These are phyloP conservation scores for Phorcus lineatus DNA, from an alignment of 2,888 invertebrate species.

Conservation along the genomic window DNA sequence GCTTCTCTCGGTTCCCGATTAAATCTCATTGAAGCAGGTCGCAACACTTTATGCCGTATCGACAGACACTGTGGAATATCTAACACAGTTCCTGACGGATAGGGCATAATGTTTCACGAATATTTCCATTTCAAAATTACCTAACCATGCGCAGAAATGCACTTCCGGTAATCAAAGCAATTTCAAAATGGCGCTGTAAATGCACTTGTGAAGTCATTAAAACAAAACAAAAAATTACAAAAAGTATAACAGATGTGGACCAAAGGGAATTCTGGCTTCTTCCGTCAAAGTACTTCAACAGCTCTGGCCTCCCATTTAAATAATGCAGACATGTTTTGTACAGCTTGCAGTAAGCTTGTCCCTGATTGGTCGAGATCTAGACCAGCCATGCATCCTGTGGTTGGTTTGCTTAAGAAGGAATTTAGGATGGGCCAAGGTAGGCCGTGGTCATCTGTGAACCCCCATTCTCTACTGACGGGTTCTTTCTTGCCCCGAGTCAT, in stretches of 20 bases:
- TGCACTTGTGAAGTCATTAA: neutral
- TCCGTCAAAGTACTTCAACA: neutral
- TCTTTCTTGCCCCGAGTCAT: neutral
- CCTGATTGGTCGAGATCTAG: neutral
- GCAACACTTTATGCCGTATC: neutral
- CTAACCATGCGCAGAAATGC: neutral
- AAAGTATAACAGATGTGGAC: neutral
- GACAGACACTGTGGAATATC: conserved; percentile 8
- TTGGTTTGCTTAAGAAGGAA: neutral
- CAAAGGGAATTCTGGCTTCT: neutral
- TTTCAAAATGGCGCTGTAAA: neutral
- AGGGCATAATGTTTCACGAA: conserved; percentile 10
- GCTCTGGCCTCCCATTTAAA: neutral
- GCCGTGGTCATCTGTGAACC: neutral
- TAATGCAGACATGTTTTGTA: neutral
- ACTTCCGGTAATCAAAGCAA: neutral
- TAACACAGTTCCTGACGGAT: conserved; percentile 26
- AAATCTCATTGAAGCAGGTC: too few relatives aligned
- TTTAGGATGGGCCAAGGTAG: neutral
- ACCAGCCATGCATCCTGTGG: conserved; percentile 1
- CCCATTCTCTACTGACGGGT: neutral
- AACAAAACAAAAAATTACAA: neutral
- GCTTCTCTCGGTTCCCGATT: too few relatives aligned
- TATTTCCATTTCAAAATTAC: neutral
- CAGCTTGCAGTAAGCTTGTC: neutral